These are phyloP conservation scores for Pterocles gutturalis DNA, from an alignment of 2,113 vertebrate species.

Conservation along the genomic window DNA sequence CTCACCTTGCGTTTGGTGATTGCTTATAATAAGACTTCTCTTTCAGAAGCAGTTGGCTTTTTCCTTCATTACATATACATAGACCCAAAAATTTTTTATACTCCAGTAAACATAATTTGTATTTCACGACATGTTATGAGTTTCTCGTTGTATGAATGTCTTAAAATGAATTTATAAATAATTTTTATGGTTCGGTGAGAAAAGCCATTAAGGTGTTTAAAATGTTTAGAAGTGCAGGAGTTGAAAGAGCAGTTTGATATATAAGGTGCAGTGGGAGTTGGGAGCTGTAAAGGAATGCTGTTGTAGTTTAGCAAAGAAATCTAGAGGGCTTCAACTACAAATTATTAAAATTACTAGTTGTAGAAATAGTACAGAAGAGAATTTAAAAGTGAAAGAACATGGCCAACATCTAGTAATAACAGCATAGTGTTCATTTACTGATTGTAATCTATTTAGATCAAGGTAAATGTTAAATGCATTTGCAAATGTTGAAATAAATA, in stretches of 20 bases:
- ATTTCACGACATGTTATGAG: slow-evolving; percentile 64
- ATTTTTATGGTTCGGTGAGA: slow-evolving; percentile 75
- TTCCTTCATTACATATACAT: slow-evolving; percentile 70
- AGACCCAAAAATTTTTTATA: slow-evolving; percentile 65
- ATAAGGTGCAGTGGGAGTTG: slow-evolving; percentile 49
- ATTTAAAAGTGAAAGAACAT: neutral
- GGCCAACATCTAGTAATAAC: neutral
- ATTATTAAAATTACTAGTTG: neutral
- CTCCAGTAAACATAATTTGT: slow-evolving; percentile 73
- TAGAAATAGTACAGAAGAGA: neutral
- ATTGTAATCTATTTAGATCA: neutral
- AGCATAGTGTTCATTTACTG: neutral
- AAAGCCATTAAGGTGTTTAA: slow-evolving; percentile 78
- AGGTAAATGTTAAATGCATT: neutral
- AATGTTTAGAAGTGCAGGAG: slow-evolving; percentile 71
- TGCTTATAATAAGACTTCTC: slow-evolving; percentile 43
- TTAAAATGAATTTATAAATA: slow-evolving; percentile 78
- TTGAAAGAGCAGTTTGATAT: slow-evolving; percentile 71
- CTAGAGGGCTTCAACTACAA: neutral
- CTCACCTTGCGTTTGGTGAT: slow-evolving; percentile 39
- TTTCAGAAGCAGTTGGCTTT: slow-evolving; percentile 52
- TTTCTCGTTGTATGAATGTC: slow-evolving; percentile 63
- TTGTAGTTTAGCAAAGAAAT: slow-evolving; percentile 23
- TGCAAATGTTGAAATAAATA: neutral
- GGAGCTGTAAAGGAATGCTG: slow-evolving; percentile 19